Conservation (phyloP, 2,888 invertebrate genomes). For the Reticulitermes lucifugus region DNA sequence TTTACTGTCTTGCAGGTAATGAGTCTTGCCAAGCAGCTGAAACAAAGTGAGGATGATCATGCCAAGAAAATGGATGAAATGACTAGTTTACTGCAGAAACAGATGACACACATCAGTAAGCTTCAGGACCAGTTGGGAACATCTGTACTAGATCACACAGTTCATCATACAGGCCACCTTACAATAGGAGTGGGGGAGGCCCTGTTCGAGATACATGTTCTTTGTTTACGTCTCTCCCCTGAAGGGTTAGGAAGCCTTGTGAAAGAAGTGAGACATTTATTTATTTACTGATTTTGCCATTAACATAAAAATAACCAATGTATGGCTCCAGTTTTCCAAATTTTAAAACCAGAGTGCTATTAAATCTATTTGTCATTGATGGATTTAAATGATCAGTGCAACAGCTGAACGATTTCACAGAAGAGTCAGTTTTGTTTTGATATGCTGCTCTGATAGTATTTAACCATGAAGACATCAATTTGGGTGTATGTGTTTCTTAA, state of each 20-base stretch:
- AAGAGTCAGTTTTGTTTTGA: too few relatives aligned
- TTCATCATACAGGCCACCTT: not conserved
- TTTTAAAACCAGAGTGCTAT: too few relatives aligned
- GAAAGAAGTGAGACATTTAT: not conserved
- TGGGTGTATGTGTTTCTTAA: too few relatives aligned
- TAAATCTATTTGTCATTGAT: too few relatives aligned
- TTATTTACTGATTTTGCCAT: too few relatives aligned
- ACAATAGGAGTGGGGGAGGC: not conserved
- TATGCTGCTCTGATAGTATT: too few relatives aligned
- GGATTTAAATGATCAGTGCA: too few relatives aligned
- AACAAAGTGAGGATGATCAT: conserved; percentile 1
- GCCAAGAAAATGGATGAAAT: not conserved
- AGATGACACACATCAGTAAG: not conserved
- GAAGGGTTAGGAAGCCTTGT: not conserved
- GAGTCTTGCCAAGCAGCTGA: conserved; percentile 1
- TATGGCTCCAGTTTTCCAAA: too few relatives aligned
- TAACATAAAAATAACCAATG: too few relatives aligned
- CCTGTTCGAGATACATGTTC: not conserved
- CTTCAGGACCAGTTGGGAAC: not conserved
- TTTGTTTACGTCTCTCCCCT: not conserved
- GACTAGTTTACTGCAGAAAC: not conserved
- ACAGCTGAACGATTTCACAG: too few relatives aligned
- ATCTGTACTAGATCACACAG: not conserved
- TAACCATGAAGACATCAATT: too few relatives aligned
- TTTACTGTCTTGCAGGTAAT: not conserved